Evolutionary conservation across 2,888 invertebrate species (phyloP), one percentile per base, ranked within the genome.

Genomic region (Lithophane socia): DNA sequence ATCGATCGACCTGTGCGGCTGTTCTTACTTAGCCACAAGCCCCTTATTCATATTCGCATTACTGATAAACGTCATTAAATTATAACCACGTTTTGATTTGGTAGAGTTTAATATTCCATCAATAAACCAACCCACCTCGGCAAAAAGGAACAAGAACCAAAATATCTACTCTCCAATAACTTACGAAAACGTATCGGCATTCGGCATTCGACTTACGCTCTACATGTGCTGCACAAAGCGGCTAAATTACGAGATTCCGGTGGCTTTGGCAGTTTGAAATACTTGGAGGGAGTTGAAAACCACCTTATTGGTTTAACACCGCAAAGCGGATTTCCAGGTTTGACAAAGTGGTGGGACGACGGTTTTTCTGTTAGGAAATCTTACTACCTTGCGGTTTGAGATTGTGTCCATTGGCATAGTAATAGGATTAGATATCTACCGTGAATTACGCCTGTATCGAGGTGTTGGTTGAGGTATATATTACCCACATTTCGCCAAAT

Each of bases 251-350:
- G 63, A 68, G 47, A 75, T 61, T 70, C 42, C 70, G 21, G 64
- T 75, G 80, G 74, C 49, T 68, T 54, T 61, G 85, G 72, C 71
- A 80, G 60, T 83, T 83, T 21, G 47, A 60, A 70, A 83, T 70
- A 84, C 84, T 83, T 79, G 21, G 29, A 42, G 29, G 13, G 60
- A 79, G 54, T 47, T 64, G 42, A 44, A 60, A 71, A 70, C 71
- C 58, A 44, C 77, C 10, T 49, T 24, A 69, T 58, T 56, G 79
- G 56, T 52, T 58, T 52, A 56, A 61, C 42, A 56, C 71, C 56
- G 72, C 56, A 79, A 79, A 58, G 56, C 79, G 56, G 56, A 67
- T 84, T 79, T 66, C 3, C 37, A 58, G 72, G 24, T 71, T 80
- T 67, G 56, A 21, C 49, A 67, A 79, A 71, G 49, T 67, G 44